Evolutionary conservation across 1,140 invertebrate species (phyloP).

Genomic region (Coptotermes formosanus): DNA sequence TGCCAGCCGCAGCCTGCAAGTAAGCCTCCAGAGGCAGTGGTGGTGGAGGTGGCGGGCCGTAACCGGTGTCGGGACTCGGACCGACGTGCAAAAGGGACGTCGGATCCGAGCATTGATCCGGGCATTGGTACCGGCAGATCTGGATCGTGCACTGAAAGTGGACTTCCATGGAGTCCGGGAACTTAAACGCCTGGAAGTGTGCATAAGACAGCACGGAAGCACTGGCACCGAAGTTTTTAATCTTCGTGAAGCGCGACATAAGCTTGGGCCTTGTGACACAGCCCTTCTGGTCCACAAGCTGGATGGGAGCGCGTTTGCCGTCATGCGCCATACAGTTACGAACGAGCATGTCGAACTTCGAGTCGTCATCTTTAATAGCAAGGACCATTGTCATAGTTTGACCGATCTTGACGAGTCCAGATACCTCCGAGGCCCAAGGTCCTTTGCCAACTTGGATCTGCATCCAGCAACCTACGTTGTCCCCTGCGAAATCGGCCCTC

Average conservation of each 20-base stretch:
- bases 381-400: constrained; percentile 97
- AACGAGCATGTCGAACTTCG: constrained; percentile 95
- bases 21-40: constrained; percentile 65
- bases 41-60: constrained; percentile 46
- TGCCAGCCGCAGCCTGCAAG: constrained; percentile 57
- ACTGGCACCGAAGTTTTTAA: constrained; percentile 91
- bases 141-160: constrained; percentile 96
- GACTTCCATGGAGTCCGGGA: constrained; percentile 95
- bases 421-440: constrained; percentile 93
- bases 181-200: constrained; percentile 94
- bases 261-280: constrained; percentile 89
- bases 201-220: constrained; percentile 90
- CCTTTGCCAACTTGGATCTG: constrained; percentile 93
- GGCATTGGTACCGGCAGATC: constrained; percentile 89
- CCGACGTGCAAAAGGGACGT: constrained; percentile 48
- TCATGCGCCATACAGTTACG: constrained; percentile 93
- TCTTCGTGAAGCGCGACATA: constrained; percentile 92
- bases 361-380: constrained; percentile 93
- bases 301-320: constrained; percentile 90
- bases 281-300: constrained; percentile 88
- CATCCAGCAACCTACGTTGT: constrained; percentile 95
- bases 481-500: constrained; percentile 88
- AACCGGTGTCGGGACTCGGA: constrained; percentile 48
- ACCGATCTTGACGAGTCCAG: constrained; percentile 90
- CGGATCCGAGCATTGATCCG: constrained; percentile 79